Base-by-base conservation (phyloP, 2,888 invertebrate species). In the Chydorus sphaericus region DNA sequence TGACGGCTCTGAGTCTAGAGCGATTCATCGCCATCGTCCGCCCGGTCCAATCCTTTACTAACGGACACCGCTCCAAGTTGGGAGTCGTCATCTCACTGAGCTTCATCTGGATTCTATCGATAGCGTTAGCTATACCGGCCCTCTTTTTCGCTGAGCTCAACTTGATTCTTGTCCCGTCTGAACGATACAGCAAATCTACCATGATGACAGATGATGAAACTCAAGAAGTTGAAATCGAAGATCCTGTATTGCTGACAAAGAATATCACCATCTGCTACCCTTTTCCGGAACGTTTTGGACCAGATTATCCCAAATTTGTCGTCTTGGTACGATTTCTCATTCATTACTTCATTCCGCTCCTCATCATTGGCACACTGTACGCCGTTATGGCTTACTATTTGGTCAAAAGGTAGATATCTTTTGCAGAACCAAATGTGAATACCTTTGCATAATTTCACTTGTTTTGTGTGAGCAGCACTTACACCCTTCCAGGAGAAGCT, bases 1-100 rank as follows among this genome's bases (percentile, higher is more conserved):
- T 93, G 61, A 91, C 90, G 0, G 91, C 91, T 0, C 73, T 93
- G 2, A 90, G 91, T 20, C 87, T 84, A 10, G 91, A 92, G 69
- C 77, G 93, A 54, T 93, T 88, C 71, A 86, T 86, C 68, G 92
- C 92, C 5, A 91, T 93, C 60, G 90, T 90, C 4, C 83, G 89
- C 68, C 92, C 92, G 0, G 73, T 93, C 73, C 77, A 85, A 63
- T 85, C 84, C 65, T 83, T 87, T 58, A 67, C 66, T 28, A 68
- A 67, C 6, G 80, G 82, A 55, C 78, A 76, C 61, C 74, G 81
- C 20, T 83, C 85, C 0, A 71, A 80, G 1, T 73, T 82, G 63
- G n/a, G n/a, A n/a, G 86, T 87, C 0, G 74, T 81, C 39, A 61
- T 73, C 30, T 80, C 84, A 1, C 88, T 87, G 2, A 60, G 62